Conservation (phyloP, 2,797 vertebrate genomes). For the Poecilia picta region DNA sequence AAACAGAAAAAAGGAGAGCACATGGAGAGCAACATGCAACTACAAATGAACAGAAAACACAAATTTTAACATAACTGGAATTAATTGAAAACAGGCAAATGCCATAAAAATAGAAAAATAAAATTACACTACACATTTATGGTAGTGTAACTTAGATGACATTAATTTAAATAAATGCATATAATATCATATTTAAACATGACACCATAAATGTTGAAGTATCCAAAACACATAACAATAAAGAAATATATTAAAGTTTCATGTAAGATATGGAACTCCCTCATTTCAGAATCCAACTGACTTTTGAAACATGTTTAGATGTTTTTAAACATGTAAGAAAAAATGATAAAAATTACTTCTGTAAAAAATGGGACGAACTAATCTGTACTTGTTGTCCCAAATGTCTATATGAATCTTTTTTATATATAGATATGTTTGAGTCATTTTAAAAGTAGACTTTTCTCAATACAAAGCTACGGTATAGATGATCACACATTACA, state of each 20-base stretch:
- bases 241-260: background rate
- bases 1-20: no score
- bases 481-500: background rate
- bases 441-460: background rate
- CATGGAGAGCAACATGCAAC: no score
- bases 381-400: background rate
- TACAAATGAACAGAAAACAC: no score
- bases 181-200: background rate
- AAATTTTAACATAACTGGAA: no score
- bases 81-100: background rate
- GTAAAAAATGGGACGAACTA: background rate
- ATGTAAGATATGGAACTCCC: background rate
- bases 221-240: background rate
- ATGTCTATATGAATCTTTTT: background rate
- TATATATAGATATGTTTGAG: background rate
- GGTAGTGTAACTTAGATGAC: background rate
- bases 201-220: background rate
- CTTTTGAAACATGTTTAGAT: background rate
- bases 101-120: background rate
- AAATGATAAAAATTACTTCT: background rate
- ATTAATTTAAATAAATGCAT: background rate
- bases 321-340: background rate
- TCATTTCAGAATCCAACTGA: background rate
- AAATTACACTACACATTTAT: background rate
- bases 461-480: background rate